A percentile compares a stretch with the other conserved stretches of the same genome.
phyloP scores from a whole-genome alignment of 2,797 vertebrate species.

The Oreochromis grahami region DNA sequence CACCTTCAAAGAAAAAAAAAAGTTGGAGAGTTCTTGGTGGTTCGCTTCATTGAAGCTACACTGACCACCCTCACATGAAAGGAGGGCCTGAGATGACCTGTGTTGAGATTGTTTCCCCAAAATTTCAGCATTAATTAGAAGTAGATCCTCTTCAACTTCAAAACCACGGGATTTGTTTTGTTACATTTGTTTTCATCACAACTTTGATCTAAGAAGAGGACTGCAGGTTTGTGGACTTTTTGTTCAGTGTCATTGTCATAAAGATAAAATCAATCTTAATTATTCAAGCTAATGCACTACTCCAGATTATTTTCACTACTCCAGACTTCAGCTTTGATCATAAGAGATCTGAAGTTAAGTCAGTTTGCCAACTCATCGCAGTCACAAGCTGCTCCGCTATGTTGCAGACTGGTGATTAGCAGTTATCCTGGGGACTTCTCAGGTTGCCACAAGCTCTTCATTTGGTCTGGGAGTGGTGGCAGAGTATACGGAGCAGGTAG shows the following conservation, averaged over 20 bases:
- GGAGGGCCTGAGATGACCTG: background rate
- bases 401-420: background rate
- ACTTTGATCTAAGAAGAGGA: background rate
- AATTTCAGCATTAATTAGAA: background rate
- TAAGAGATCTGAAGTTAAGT: background rate
- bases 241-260: background rate
- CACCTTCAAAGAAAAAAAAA: conserved; percentile 44
- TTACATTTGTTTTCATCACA: conserved; percentile 4
- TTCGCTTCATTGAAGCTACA: conserved; percentile 7
- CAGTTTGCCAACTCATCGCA: background rate
- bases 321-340: background rate
- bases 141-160: background rate
- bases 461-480: background rate
- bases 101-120: background rate
- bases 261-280: background rate
- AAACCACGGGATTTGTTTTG: background rate
- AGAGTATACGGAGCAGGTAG: background rate
- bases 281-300: background rate
- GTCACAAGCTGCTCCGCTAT: background rate
- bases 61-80: conserved; percentile 14
- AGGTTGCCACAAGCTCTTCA: background rate
- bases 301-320: background rate
- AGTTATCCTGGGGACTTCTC: background rate
- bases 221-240: background rate
- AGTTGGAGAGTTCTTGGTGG: background rate